Conservation (phyloP, 2,888 invertebrate species). For the Drosophila austrosaltans region DNA sequence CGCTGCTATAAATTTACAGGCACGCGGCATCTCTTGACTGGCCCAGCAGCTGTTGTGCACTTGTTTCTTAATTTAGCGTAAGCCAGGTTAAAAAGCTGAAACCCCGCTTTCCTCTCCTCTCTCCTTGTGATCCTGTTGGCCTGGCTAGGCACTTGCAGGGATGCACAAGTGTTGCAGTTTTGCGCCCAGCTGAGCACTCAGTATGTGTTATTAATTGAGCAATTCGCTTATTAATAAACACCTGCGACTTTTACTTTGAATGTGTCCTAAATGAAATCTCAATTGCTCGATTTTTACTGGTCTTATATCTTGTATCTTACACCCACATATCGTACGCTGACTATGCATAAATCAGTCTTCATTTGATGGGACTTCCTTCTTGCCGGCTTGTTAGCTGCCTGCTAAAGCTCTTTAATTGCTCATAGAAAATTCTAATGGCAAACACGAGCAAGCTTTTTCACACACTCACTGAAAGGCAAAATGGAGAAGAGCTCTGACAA, state of each 20-base stretch:
- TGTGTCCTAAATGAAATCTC: conserved; percentile 28
- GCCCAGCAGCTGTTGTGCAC: conserved; percentile 30
- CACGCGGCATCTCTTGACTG: conserved; percentile 18
- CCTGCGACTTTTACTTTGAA: conserved; percentile 17
- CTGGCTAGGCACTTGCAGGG: conserved; percentile 22
- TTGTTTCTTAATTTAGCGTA: conserved; percentile 49
- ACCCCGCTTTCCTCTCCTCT: conserved; percentile 23
- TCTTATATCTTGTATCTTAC: conserved; percentile 9
- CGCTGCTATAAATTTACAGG: conserved; percentile 33
- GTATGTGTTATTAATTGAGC: conserved; percentile 76
- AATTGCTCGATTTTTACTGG: conserved; percentile 48
- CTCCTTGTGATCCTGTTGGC: conserved; percentile 14
- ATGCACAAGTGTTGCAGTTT: conserved; percentile 59
- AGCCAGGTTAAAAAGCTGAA: conserved; percentile 30
- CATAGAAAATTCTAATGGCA: conserved; percentile 61
- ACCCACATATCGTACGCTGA: conserved; percentile 20
- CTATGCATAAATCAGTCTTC: conserved; percentile 71
- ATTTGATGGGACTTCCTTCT: conserved; percentile 41
- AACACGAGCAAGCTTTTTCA: conserved; percentile 50
- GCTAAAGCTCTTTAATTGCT: conserved; percentile 56
- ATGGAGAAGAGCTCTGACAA: conserved; percentile 30
- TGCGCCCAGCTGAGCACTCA: conserved; percentile 75
- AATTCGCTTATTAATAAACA: conserved; percentile 75
- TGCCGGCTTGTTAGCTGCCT: conserved; percentile 14
- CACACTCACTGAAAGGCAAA: conserved; percentile 7